phyloP scores from a whole-genome alignment of 2,797 vertebrate genomes.

The Paedocypris micromegethes region DNA sequence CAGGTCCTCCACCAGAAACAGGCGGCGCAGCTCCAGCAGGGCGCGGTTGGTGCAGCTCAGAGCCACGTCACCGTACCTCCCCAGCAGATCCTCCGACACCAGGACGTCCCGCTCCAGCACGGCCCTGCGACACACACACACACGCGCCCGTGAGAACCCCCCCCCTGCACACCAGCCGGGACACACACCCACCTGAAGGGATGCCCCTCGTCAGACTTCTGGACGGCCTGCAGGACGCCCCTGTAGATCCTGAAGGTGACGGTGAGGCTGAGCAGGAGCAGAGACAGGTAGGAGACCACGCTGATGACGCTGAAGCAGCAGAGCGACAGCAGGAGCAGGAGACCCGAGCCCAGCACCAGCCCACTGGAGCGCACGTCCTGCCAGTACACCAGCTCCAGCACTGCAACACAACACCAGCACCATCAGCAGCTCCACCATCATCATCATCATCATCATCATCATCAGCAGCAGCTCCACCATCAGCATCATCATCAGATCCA shows the following conservation, averaged over 20 bases:
- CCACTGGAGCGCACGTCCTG: constrained; percentile 91
- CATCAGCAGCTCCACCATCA: not conserved
- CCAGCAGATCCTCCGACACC: constrained; percentile 80
- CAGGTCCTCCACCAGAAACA: constrained; percentile 95
- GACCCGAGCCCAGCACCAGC: constrained; percentile 85
- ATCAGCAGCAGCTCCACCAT: no score
- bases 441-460: no score
- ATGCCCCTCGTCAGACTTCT: constrained; percentile 94
- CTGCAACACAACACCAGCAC: constrained; percentile 58
- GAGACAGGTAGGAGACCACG: constrained; percentile 85
- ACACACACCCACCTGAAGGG: constrained; percentile 84
- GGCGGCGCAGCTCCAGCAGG: constrained; percentile 78
- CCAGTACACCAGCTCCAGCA: constrained; percentile 97
- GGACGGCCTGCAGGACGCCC: constrained; percentile 93
- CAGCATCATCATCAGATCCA: no score
- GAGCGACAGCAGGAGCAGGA: constrained; percentile 90
- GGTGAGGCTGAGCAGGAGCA: constrained; percentile 89
- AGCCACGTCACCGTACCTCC: constrained; percentile 83
- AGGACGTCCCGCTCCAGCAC: constrained; percentile 85
- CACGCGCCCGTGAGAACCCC: no score
- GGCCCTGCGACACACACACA: constrained; percentile 62
- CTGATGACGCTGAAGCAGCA: constrained; percentile 95
- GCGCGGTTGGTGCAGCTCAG: constrained; percentile 79
- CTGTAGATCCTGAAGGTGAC: constrained; percentile 97
- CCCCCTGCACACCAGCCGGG: no score